Evolutionary conservation across 37 sponge, comb jelly and placozoan genomes (phyloP), one percentile per base, ranked within the genome.

Genomic region (Oscarella lobularis): DNA sequence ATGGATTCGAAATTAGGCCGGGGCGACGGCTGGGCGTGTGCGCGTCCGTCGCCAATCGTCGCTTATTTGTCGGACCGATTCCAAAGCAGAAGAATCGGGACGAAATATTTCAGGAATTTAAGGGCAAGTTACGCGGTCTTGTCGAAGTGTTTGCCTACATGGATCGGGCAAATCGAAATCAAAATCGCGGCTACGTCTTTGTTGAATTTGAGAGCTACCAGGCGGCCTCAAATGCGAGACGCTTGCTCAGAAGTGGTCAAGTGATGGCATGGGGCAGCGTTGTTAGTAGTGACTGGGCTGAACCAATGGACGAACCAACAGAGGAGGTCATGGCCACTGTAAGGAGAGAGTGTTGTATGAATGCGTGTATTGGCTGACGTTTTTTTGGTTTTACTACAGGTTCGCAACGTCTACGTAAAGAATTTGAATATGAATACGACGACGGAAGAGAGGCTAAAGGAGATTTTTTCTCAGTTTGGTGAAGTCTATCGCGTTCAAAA

Each of bases 181-280:
- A 20, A 48, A 76, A 76, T 32, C 40, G 77, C 40, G 77, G 77
- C 3, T 76, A 66, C 27, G 77, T 76, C 33, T 76, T 76, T 48
- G 54, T 70, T 31, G 77, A 76, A 37, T 76, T 66, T 35, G 77
- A 76, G 77, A 41, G 66, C n/a, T 66, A 76, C 77, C 4, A 55
- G 6, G 37, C 54, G 55, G 77, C 77, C 30, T 55, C 77, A 55
- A 40, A 32, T 29, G 77, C 77, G 14, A 48, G 60, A 48, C 60
- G 60, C 20, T 20, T 27, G 20, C 60, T 48, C 20, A 48, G 60
- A 20, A 48, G 20, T 48, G 60, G 60, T 48, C 60, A 48, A 20
- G 60, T 48, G 9, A 27, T 48, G 60, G 60, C 20, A 20, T 48
- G 60, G 60, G 60, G 60, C 9, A 48, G 60, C 60, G 20, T 20